phyloP scores from a whole-genome alignment of 2,888 invertebrate genomes.

The Lamproptera curius region DNA sequence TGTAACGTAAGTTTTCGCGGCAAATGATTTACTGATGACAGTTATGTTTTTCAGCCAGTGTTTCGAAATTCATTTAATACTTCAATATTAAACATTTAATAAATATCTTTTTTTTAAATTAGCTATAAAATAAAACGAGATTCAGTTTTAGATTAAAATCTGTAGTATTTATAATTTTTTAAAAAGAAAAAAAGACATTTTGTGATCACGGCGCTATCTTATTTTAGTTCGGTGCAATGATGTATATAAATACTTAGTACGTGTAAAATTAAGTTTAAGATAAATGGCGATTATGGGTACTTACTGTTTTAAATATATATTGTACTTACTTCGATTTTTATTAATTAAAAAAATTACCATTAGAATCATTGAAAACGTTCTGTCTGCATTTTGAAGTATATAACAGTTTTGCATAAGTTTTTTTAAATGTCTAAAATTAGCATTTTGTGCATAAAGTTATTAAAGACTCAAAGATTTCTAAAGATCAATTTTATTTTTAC shows the following conservation, averaged over 20 bases:
- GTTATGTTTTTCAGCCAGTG: too few species aligned
- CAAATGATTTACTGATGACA: too few species aligned
- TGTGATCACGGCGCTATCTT: constrained; percentile 8
- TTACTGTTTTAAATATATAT: constrained; percentile 23
- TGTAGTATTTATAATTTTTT: too few species aligned
- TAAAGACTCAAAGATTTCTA: not conserved
- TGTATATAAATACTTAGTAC: constrained; percentile 28
- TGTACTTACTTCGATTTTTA: constrained; percentile 17
- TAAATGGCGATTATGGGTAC: constrained; percentile 32
- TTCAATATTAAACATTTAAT: too few species aligned
- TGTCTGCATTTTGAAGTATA: not conserved
- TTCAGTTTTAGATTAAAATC: too few species aligned
- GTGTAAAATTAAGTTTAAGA: constrained; percentile 11
- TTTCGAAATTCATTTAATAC: too few species aligned
- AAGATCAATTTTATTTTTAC: not conserved
- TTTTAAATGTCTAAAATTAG: not conserved
- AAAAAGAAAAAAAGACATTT: not conserved
- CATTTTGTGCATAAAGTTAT: not conserved
- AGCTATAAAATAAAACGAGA: too few species aligned
- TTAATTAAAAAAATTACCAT: not conserved
- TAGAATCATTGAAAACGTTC: not conserved
- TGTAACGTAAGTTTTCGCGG: too few species aligned
- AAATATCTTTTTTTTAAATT: too few species aligned
- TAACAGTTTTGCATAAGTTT: not conserved
- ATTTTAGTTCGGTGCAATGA: constrained; percentile 29